A percentile compares a stretch with the other conserved stretches of the same genome.
These are phyloP conservation scores for Acleris emargana DNA, from an alignment of 2,888 invertebrate genomes.

Conservation along the genomic window DNA sequence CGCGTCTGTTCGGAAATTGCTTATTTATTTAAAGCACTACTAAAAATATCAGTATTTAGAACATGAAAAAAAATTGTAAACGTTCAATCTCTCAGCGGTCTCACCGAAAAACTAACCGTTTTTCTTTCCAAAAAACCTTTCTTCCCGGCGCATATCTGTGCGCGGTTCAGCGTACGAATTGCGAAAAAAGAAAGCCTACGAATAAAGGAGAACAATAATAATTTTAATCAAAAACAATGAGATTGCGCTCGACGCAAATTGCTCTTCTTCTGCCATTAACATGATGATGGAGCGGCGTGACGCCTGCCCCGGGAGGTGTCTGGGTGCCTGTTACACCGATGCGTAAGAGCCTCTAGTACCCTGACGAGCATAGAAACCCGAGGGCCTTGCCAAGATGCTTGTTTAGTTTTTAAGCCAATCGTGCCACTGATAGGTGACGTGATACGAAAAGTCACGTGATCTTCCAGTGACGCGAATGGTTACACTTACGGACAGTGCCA, in stretches of 20 bases:
- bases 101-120: neutral
- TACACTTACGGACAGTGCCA: no score
- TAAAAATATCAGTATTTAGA: no score
- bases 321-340: constrained; percentile 47
- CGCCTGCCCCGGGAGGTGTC: constrained; percentile 53
- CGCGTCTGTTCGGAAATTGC: no score
- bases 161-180: constrained; percentile 45
- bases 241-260: constrained; percentile 72
- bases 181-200: constrained; percentile 43
- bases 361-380: no score
- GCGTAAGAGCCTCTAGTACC: constrained; percentile 31
- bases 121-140: neutral
- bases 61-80: no score
- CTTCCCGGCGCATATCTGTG: constrained; percentile 13
- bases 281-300: constrained; percentile 65
- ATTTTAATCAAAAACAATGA: constrained; percentile 81
- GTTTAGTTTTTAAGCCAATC: no score
- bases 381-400: no score
- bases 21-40: no score
- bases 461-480: no score
- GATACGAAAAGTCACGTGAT: no score
- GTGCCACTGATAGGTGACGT: no score
- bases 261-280: constrained; percentile 71
- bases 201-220: constrained; percentile 70
- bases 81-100: no score